A percentile compares a stretch with the other conserved stretches of the same genome.
Conservation (phyloP, 2,888 invertebrate genomes). For the Ganaspis brasiliensis region DNA sequence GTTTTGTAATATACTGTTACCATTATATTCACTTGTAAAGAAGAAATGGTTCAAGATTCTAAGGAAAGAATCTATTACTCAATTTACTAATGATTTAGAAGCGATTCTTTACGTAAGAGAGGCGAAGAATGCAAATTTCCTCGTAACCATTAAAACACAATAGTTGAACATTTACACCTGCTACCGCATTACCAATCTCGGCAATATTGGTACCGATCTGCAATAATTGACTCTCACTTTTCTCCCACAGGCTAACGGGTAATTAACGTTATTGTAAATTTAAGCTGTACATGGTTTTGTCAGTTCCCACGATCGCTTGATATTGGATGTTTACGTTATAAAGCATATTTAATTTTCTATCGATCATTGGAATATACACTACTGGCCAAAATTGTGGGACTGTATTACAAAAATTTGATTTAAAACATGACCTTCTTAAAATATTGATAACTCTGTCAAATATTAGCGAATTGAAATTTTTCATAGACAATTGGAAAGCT, state of each 20-base stretch:
- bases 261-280: slow-evolving; percentile 35
- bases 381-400: too few species aligned
- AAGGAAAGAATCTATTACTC: too few species aligned
- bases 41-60: background rate
- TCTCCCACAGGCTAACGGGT: background rate
- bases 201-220: background rate
- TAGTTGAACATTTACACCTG: slow-evolving; percentile 21
- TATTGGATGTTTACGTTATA: background rate
- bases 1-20: too few species aligned
- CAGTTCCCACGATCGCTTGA: slow-evolving; percentile 21
- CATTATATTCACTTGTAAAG: too few species aligned
- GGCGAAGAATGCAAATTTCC: slow-evolving; percentile 10
- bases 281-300: background rate
- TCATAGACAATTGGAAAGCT: too few species aligned
- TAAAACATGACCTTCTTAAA: too few species aligned
- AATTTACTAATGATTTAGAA: background rate
- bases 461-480: too few species aligned
- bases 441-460: too few species aligned
- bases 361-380: too few species aligned
- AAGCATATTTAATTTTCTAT: background rate
- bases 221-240: slow-evolving; percentile 13
- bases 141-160: background rate
- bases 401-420: too few species aligned
- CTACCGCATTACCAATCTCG: slow-evolving; percentile 15
- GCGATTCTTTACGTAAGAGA: background rate